A percentile compares a stretch with the other conserved stretches of the same genome.
Conservation (phyloP, 2,888 invertebrate species). For the Tipula helvola region DNA sequence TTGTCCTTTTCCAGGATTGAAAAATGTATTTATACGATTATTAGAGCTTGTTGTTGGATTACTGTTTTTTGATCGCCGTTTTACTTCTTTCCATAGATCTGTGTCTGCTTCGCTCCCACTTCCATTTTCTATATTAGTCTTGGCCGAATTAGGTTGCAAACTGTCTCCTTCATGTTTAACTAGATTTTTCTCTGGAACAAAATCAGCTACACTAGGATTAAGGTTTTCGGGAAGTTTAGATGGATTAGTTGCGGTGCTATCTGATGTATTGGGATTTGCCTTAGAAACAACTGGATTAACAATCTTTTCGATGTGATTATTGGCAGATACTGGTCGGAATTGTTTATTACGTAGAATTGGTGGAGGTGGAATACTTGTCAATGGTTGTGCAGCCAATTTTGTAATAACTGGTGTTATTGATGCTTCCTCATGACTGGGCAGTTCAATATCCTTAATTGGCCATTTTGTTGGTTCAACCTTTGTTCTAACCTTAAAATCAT, state of each 20-base stretch:
- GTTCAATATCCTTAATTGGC: conserved; percentile 51
- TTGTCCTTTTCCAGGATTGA: conserved; percentile 13
- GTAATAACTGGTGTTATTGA: background rate
- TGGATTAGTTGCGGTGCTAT: background rate
- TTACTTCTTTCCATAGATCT: conserved; percentile 42
- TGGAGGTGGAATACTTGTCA: conserved; percentile 56
- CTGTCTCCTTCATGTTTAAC: background rate
- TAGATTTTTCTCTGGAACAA: conserved; percentile 46
- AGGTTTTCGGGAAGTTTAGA: conserved; percentile 40
- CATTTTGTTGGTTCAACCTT: conserved; percentile 72
- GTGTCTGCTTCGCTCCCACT: conserved; percentile 17
- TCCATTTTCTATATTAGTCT: conserved; percentile 17
- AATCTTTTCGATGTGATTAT: background rate
- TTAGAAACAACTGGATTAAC: background rate
- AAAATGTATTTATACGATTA: conserved; percentile 32
- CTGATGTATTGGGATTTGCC: background rate
- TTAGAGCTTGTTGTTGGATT: conserved; percentile 13
- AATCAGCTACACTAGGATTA: conserved; percentile 79
- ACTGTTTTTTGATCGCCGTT: conserved; percentile 43
- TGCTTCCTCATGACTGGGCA: conserved; percentile 18
- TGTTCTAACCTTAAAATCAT: conserved; percentile 70
- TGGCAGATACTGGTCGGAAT: conserved; percentile 13
- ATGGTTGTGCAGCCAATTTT: conserved; percentile 43
- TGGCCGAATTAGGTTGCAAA: background rate
- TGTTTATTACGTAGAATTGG: conserved; percentile 50